These are phyloP conservation scores for Hyperoplus lanceolatus DNA, from an alignment of 2,797 vertebrate genomes.

Conservation along the genomic window DNA sequence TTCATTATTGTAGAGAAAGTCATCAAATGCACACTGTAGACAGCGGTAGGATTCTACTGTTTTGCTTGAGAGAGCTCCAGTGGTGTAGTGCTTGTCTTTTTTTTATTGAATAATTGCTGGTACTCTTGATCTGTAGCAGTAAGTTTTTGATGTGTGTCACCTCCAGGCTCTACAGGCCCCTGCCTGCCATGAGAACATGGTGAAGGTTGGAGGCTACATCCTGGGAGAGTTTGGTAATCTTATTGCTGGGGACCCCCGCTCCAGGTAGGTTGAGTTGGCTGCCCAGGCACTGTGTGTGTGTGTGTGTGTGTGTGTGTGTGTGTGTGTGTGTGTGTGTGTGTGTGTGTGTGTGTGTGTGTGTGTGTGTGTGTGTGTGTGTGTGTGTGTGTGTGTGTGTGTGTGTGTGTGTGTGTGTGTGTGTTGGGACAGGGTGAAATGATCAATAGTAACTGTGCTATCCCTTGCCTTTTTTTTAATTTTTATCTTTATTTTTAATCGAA, in stretches of 20 bases:
- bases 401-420: too few relatives aligned
- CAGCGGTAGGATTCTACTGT: background rate
- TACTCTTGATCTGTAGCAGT: background rate
- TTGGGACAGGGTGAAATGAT: background rate
- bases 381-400: too few relatives aligned
- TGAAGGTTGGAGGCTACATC: conserved; percentile 95
- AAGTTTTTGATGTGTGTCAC: background rate
- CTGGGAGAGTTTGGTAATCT: conserved; percentile 95
- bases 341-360: too few relatives aligned
- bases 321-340: too few relatives aligned
- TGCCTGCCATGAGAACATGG: conserved; percentile 96
- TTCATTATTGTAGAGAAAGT: background rate
- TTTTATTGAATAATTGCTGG: background rate
- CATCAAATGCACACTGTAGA: background rate
- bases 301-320: too few relatives aligned
- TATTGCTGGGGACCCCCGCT: conserved; percentile 93
- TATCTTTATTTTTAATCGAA: too few relatives aligned
- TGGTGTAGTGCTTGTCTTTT: background rate
- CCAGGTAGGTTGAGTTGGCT: conserved; percentile 82
- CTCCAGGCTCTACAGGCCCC: conserved; percentile 87
- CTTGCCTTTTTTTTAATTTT: background rate
- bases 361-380: too few relatives aligned
- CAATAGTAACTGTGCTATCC: conserved; percentile 4
- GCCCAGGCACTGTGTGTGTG: too few relatives aligned
- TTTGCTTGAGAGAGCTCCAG: background rate